Base-by-base conservation (phyloP, 2,113 vertebrate genomes). In the Mirza zaza region DNA sequence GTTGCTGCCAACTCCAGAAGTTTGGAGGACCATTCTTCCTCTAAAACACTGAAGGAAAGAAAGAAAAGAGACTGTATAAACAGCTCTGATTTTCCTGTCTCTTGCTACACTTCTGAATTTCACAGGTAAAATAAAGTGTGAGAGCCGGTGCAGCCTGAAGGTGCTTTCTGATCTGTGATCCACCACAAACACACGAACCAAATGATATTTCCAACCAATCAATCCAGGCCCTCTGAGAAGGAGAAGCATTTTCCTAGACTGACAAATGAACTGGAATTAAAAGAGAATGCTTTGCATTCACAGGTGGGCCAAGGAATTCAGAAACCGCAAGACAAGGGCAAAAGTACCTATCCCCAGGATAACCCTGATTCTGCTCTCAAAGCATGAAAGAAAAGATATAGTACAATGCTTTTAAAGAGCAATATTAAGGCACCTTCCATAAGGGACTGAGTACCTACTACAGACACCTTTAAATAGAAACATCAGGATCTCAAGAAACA, bases 111-210 rank as follows among this genome's bases (percentile, higher is more conserved):
- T 97, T 96, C 94, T 0, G 20, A 98, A 97, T 98, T 67, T 48
- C 4, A 5, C 79, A 85, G 71, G 94, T 86, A 97, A 91, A 88
- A 93, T 93, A 91, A 85, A 0, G 1, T 95, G 91, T 13, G 0
- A 90, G 59, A 98, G 98, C 97, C 97, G 97, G 96, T 59, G 91
- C 80, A 75, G 67, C 95, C 94, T 96, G 85, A 95, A 98, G 96
- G 85, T 88, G 97, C 98, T 96, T 98, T 98, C 98, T 98, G 98
- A 98, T 98, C 96, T 52, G 0, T 23, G 68, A 91, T 98, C 98
- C 98, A 98, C 98, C 76, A 98, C 97, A 98, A 98, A 98, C 98
- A 98, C 97, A 97, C 61, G 97, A 98, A 96, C 97, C 97, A 98
- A 98, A 98, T 97, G 90, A 32, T 97, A 97, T 98, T 98, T 98